Percentiles rank a stretch among this genome's conserved stretches.
Evolutionary conservation across 1,140 invertebrate species (phyloP).

Genomic region (Steinernema feltiae): DNA sequence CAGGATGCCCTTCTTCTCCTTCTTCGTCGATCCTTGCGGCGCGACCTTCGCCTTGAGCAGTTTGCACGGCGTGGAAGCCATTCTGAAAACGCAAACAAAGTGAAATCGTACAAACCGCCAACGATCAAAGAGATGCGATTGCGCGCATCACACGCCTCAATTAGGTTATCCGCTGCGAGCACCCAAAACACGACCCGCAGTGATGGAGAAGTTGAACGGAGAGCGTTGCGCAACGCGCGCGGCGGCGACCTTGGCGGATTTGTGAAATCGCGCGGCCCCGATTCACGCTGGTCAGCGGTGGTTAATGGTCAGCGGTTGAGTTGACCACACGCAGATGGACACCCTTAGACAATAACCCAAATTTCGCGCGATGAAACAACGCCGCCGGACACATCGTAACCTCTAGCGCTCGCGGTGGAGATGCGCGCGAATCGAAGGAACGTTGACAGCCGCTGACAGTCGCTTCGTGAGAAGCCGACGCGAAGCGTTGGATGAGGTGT

Average conservation of each 20-base stretch:
- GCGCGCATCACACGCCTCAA: neutral
- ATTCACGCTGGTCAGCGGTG: neutral
- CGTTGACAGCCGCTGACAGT: constrained; percentile 6
- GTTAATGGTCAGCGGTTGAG: neutral
- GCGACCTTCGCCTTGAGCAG: neutral
- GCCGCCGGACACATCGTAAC: neutral
- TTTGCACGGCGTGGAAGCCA: neutral
- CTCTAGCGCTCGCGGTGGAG: neutral
- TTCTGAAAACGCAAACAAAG: neutral
- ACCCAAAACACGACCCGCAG: neutral
- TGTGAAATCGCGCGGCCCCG: neutral
- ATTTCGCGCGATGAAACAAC: neutral
- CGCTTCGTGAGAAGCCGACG: neutral
- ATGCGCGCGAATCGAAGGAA: neutral
- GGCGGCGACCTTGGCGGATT: neutral
- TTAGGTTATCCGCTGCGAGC: neutral
- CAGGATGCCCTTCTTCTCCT: constrained; percentile 36
- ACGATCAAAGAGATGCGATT: neutral
- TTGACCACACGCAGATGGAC: too few species aligned
- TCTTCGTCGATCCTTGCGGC: neutral
- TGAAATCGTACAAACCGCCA: neutral
- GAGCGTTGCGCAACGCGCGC: neutral
- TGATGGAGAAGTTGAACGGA: neutral
- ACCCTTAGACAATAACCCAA: neutral
- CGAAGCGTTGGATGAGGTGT: too few species aligned